Base-by-base conservation (phyloP, 2,888 invertebrate genomes). In the Habrosyne pyritoides region DNA sequence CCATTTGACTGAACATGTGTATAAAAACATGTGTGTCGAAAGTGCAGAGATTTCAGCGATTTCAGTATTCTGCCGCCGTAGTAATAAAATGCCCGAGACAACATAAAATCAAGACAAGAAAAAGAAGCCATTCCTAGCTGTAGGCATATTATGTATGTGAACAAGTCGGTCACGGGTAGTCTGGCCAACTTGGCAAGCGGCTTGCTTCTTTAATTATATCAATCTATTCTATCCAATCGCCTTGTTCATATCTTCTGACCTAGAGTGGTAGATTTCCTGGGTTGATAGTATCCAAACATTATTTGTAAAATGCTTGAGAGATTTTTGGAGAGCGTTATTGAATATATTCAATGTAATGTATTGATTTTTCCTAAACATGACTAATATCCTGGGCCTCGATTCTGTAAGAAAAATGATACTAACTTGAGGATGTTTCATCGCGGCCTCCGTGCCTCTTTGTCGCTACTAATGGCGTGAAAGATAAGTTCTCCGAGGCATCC, bases 141-240 rank as follows among this genome's bases (percentile, higher is more conserved):
- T 61, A 54, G 49, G 50, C 54, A 56, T 53, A 55, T 59, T 65
- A 63, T 63, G 63, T 67, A 59, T 53, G 52, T 56, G 64, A 60
- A 67, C 61, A 64, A 67, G 60, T 77, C 81, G 83, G 84, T 83
- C 84, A 85, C 78, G 80, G 78, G 72, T 81, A 71, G 69, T 68
- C 81, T 84, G 84, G 88, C 87, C 88, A 88, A 91, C 75, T 91
- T 91, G 91, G 91, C 90, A 89, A 74, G 75, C 73, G 53, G 47
- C 59, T 67, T 69, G 71, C 75, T 73, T 77, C 75, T 79, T 86
- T 88, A 89, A 87, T 86, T 86, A 79, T 86, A 87, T 86, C 83
- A 81, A 86, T 84, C 79, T 71, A 73, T 69, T 59, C 65, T 60
- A 71, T 69, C 66, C 71, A 63, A 76, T 74, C 71, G 69, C 72